These are phyloP conservation scores for Melitaea athalia DNA, from an alignment of 2,888 invertebrate genomes.

Conservation along the genomic window DNA sequence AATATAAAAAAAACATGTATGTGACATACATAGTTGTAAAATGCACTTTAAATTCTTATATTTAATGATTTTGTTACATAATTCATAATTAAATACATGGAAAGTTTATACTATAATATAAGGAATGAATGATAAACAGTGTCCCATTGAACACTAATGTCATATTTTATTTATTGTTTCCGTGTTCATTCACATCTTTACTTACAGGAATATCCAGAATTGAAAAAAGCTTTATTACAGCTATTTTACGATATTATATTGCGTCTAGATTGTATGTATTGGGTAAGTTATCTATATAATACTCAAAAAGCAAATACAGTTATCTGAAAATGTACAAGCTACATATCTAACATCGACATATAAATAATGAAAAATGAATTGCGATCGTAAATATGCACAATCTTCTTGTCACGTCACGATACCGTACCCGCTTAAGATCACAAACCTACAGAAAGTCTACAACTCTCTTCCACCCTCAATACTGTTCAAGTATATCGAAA, in stretches of 20 bases:
- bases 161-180: conserved; percentile 12
- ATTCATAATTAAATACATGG: conserved; percentile 55
- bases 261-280: neutral
- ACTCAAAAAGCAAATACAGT: conserved; percentile 25
- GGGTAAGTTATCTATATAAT: conserved; percentile 19
- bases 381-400: neutral
- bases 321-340: conserved; percentile 24
- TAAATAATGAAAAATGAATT: conserved; percentile 1
- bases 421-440: conserved; percentile 2
- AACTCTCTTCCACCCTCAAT: conserved; percentile 13
- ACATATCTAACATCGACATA: conserved; percentile 24
- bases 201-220: conserved; percentile 15
- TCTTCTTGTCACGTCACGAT: neutral
- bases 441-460: conserved; percentile 14
- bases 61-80: conserved; percentile 46
- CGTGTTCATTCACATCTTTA: conserved; percentile 18
- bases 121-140: conserved; percentile 49
- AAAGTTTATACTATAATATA: conserved; percentile 47
- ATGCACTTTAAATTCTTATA: conserved; percentile 63
- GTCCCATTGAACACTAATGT: conserved; percentile 33
- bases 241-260: conserved; percentile 12
- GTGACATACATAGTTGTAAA: conserved; percentile 59
- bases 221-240: conserved; percentile 10
- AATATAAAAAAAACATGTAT: conserved; percentile 57
- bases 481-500: conserved; percentile 1